Base-by-base conservation (phyloP, 2,888 invertebrate genomes). In the Orchesellides sinensis region DNA sequence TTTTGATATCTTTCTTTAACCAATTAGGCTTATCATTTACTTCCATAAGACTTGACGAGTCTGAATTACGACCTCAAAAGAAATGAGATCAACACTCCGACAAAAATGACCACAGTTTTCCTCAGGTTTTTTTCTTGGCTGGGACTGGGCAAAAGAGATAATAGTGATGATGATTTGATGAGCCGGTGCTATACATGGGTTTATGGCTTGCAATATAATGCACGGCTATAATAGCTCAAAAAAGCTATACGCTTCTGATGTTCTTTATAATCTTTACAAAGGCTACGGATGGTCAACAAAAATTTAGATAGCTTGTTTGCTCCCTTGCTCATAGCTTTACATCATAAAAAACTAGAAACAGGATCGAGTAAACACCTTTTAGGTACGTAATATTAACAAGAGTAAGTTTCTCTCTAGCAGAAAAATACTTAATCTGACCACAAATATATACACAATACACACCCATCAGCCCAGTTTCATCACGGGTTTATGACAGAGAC, bases 191-290 rank as follows among this genome's bases (percentile, higher is more conserved):
- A 65, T 63, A 74, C 74, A 74, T 63, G 74, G 74, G 27, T 52
- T 74, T 74, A 52, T 63, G 74, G 74, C 63, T 63, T 74, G 70
- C 56, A 70, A n/a, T n/a, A n/a, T n/a, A n/a, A n/a, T n/a, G n/a
- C n/a, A n/a, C n/a, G n/a, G n/a, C n/a, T n/a, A n/a, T n/a, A n/a
- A n/a, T n/a, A n/a, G n/a, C n/a, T n/a, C n/a, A n/a, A n/a, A n/a
- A n/a, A n/a, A n/a, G n/a, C n/a, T n/a, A n/a, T n/a, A n/a, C n/a
- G n/a, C n/a, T n/a, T n/a, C n/a, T n/a, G n/a, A n/a, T n/a, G n/a
- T n/a, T n/a, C n/a, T n/a, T n/a, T n/a, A n/a, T n/a, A n/a, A n/a
- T n/a, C n/a, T n/a, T n/a, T n/a, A n/a, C n/a, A n/a, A n/a, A n/a
- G n/a, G n/a, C n/a, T n/a, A n/a, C n/a, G n/a, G n/a, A n/a, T n/a